Evolutionary conservation across 2,888 invertebrate species (phyloP), one percentile per base, ranked within the genome.

Genomic region (Amphipyra tragopoginis): DNA sequence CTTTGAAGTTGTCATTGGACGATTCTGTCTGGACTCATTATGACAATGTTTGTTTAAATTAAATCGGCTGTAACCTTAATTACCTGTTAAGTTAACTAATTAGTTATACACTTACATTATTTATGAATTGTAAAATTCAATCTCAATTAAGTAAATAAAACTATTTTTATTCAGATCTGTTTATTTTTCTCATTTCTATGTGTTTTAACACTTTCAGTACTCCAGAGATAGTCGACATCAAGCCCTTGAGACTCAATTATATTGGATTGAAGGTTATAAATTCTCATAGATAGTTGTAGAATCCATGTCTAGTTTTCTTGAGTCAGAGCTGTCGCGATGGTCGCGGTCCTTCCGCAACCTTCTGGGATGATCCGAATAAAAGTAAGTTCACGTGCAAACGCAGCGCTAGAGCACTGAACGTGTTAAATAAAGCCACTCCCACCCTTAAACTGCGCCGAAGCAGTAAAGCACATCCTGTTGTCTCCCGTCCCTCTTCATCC

Each of bases 381-480:
- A 15, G 10, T 10, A 43, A 40, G 8, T 0, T 38, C 1, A 9
- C n/a, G 44, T 44, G 33, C 34, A 40, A 40, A 38, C 26, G 9
- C 33, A 56, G 43, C 47, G 29, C 56, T 13, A 43, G 48, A 53
- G 58, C 59, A 65, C 57, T 71, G 62, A 71, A 56, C 53, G 60
- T 78, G 53, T 61, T 68, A 67, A 63, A 72, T 48, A 60, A 64
- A 65, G 53, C 57, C 33, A 62, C 55, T 55, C 49, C 39, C 8
- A n/a, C 49, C 38, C 63, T 49, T 14, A 34, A 75, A 72, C 74
- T 80, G 76, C 67, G 61, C 51, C 29, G 40, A 60, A 87, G 86
- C 84, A 83, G 88, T 80, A 85, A 84, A 86, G 85, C 87, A 72
- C 86, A 85, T 86, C 90, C 89, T 86, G 54, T 66, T 39, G 61